Evolutionary conservation across 2,113 vertebrate genomes (phyloP).

Genomic region (Antigone vipio): DNA sequence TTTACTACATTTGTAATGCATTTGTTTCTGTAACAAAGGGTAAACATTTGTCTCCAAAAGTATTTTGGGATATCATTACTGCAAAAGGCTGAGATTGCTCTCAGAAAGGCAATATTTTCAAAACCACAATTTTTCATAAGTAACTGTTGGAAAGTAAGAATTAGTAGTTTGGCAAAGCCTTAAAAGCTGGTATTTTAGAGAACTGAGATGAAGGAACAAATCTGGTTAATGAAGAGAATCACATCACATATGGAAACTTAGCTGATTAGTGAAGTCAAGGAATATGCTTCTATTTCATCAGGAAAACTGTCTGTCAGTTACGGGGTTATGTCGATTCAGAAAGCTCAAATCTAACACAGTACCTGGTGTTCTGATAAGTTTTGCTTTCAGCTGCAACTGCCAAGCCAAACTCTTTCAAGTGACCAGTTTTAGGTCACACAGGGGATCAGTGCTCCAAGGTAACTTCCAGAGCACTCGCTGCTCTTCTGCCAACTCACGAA

Average conservation of each 20-base stretch:
- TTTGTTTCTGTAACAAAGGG: background rate
- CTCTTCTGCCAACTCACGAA: background rate
- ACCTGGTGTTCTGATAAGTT: background rate
- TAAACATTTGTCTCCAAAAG: background rate
- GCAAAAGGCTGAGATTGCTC: background rate
- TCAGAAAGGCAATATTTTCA: background rate
- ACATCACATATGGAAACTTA: background rate
- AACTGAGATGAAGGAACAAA: background rate
- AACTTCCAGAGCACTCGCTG: background rate
- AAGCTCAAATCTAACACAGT: background rate
- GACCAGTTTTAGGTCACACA: background rate
- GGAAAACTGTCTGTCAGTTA: background rate
- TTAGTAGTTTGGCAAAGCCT: background rate
- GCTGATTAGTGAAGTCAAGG: background rate
- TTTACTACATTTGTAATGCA: background rate
- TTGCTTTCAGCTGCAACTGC: background rate
- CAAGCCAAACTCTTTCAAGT: background rate
- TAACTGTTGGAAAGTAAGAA: constrained; percentile 2
- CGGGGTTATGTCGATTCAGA: background rate
- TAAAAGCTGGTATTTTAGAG: background rate
- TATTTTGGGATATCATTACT: background rate
- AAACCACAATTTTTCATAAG: background rate
- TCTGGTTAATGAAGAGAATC: constrained; percentile 1
- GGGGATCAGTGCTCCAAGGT: background rate
- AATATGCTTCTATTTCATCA: background rate